Conservation (phyloP, 2,797 vertebrate species). For the Mormyrus proboscirostris region DNA sequence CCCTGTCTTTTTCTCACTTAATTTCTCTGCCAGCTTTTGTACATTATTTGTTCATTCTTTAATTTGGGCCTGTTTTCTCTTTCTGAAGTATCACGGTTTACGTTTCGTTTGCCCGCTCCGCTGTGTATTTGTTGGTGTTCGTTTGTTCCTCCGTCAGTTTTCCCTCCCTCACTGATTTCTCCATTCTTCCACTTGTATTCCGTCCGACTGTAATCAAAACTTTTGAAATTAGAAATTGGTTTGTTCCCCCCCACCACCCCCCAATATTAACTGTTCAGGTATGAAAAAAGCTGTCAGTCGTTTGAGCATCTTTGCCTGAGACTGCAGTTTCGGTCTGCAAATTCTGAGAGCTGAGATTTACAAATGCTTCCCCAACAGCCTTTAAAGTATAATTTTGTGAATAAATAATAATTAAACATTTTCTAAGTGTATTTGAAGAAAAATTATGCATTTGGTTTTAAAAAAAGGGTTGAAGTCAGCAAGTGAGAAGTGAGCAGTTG, state of each 20-base stretch:
- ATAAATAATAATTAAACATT: not conserved
- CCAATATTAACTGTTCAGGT: not conserved
- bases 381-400: not conserved
- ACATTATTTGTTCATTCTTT: constrained; percentile 28
- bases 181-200: not conserved
- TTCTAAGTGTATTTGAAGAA: not conserved
- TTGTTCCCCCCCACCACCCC: not conserved
- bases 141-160: not conserved
- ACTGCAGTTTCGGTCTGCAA: not conserved
- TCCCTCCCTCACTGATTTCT: not conserved
- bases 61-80: not conserved
- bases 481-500: not conserved
- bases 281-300: not conserved
- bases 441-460: not conserved
- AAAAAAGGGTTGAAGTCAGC: constrained; percentile 1
- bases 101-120: constrained; percentile 28
- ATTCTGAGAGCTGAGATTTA: not conserved
- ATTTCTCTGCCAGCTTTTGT: constrained; percentile 16
- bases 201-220: not conserved
- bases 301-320: not conserved
- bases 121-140: constrained; percentile 25
- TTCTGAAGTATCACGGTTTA: not conserved
- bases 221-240: not conserved
- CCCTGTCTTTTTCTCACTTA: not conserved
- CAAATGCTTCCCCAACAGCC: not conserved